These are phyloP conservation scores for Cinclus cinclus DNA, from an alignment of 2,113 vertebrate species.

Conservation along the genomic window DNA sequence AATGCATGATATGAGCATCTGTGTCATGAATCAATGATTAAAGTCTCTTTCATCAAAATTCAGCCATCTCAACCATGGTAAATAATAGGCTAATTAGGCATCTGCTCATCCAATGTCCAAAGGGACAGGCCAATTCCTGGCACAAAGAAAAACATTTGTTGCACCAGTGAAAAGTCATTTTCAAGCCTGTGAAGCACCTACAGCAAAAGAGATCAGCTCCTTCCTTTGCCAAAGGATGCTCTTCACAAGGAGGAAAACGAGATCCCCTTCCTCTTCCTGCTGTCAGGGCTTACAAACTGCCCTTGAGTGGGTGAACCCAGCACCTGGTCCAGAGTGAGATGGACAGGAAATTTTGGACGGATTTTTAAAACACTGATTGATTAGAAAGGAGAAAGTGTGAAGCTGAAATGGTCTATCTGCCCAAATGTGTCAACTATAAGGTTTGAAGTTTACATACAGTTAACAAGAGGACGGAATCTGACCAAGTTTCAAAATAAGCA, in stretches of 20 bases:
- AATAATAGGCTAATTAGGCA: conserved; percentile 78
- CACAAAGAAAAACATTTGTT: conserved; percentile 62
- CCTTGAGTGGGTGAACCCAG: background rate
- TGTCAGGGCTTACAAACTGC: background rate
- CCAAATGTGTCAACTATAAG: background rate
- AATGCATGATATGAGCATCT: conserved; percentile 30
- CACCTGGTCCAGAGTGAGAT: fast-evolving
- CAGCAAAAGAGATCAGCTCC: background rate
- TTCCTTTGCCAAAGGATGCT: background rate
- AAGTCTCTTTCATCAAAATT: conserved; percentile 72
- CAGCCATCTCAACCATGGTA: conserved; percentile 60
- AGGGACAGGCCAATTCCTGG: conserved; percentile 68
- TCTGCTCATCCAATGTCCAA: conserved; percentile 70
- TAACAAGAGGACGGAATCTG: background rate
- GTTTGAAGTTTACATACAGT: background rate
- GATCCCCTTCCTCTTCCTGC: background rate
- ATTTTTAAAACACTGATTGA: background rate
- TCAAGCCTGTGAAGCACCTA: background rate
- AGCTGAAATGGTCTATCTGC: background rate
- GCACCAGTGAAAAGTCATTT: conserved; percentile 59
- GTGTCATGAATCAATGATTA: conserved; percentile 68
- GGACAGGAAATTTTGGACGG: background rate
- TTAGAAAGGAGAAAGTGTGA: background rate
- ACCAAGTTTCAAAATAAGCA: background rate
- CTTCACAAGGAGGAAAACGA: fast-evolving